A percentile compares a stretch with the other conserved stretches of the same genome.
Conservation (phyloP, 2,797 vertebrate genomes). For the Gorsachius magnificus region DNA sequence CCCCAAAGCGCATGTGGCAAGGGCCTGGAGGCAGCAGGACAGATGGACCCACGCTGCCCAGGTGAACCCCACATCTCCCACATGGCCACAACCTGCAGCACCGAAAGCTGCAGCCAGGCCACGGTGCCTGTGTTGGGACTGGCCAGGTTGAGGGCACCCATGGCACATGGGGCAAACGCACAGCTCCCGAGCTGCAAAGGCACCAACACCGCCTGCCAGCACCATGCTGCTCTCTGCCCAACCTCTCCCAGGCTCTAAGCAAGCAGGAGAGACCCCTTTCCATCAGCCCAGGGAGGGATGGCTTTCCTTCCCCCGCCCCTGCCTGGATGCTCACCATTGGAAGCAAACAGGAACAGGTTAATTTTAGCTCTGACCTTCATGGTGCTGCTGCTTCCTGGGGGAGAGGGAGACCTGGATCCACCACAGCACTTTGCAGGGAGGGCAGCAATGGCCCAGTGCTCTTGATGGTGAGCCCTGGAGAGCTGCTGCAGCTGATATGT, state of each 20-base stretch:
- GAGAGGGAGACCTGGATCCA: neutral
- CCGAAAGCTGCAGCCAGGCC: neutral
- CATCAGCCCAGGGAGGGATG: too few species aligned
- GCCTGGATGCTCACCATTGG: neutral
- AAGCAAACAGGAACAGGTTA: neutral
- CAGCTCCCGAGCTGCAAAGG: neutral
- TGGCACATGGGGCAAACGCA: fast-evolving
- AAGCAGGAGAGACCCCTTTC: neutral
- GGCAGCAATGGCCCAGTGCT: too few species aligned
- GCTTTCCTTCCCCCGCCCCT: neutral
- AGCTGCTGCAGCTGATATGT: neutral
- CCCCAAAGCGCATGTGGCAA: neutral
- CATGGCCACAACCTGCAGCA: fast-evolving
- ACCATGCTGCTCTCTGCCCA: neutral
- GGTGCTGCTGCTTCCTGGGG: neutral
- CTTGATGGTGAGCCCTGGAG: neutral
- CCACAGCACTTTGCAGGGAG: neutral
- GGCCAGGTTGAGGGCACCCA: too few species aligned
- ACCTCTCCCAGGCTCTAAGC: neutral
- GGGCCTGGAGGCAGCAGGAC: neutral
- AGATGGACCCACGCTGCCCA: fast-evolving
- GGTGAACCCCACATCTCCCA: neutral
- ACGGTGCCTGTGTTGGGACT: fast-evolving
- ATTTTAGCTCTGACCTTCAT: neutral
- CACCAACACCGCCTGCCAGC: neutral